Evolutionary conservation across 2,113 vertebrate species (phyloP).

Genomic region (Chloropsis hardwickii): DNA sequence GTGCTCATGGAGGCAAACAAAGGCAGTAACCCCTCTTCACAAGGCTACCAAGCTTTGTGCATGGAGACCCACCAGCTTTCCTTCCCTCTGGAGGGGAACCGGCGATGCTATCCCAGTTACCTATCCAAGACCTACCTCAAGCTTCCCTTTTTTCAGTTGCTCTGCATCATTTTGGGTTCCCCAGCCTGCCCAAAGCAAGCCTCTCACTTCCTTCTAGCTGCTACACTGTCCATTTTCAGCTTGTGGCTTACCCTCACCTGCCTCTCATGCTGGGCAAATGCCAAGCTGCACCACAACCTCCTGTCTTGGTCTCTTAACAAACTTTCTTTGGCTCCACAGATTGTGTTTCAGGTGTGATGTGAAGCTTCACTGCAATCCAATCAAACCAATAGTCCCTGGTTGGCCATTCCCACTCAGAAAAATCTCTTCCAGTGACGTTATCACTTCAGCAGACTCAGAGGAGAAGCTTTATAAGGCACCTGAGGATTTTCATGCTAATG

Average conservation of each 20-base stretch:
- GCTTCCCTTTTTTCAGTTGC: background rate
- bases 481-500: background rate
- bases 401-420: background rate
- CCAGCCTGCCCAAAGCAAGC: background rate
- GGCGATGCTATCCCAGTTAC: background rate
- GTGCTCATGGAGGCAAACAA: background rate
- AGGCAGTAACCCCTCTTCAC: background rate
- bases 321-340: background rate
- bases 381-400: background rate
- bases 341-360: background rate
- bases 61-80: background rate
- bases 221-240: background rate
- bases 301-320: background rate
- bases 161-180: background rate
- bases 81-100: background rate
- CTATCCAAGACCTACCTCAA: background rate
- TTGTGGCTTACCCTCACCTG: background rate
- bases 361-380: constrained; percentile 26
- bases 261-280: background rate
- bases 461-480: background rate
- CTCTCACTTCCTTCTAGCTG: background rate
- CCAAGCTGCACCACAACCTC: background rate
- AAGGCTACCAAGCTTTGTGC: background rate
- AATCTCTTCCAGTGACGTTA: background rate
- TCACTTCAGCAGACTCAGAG: background rate